Evolutionary conservation across 2,888 invertebrate species (phyloP).

Genomic region (Tanypteryx hageni): DNA sequence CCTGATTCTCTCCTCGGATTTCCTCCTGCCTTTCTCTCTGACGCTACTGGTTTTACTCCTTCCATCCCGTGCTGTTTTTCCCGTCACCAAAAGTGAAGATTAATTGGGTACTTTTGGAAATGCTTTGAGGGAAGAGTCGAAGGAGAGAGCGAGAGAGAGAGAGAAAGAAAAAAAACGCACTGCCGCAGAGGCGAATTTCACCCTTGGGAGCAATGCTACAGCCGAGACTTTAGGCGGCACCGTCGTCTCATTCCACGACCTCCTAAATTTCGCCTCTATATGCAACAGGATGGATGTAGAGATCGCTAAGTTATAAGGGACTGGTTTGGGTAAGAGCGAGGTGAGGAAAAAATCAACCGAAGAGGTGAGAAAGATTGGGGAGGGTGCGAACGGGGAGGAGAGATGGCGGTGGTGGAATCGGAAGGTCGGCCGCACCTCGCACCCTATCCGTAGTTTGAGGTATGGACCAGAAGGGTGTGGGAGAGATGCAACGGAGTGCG

Average conservation of each 20-base stretch:
- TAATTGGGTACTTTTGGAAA: neutral
- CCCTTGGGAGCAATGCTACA: too few species aligned
- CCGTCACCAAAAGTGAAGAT: neutral
- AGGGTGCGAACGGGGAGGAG: neutral
- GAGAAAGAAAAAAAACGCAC: neutral
- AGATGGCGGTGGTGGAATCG: too few species aligned
- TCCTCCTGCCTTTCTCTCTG: too few species aligned
- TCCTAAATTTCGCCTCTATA: too few species aligned
- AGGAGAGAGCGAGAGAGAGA: neutral
- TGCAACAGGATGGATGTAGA: too few species aligned
- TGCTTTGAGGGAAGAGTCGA: neutral
- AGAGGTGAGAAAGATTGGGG: neutral
- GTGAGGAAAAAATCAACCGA: neutral
- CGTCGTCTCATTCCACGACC: too few species aligned
- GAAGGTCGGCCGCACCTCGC: neutral
- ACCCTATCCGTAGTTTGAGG: neutral
- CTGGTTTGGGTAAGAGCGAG: too few species aligned
- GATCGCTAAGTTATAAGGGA: too few species aligned
- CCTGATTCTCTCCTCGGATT: too few species aligned
- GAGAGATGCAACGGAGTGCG: slow-evolving; percentile 7
- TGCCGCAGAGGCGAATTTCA: neutral
- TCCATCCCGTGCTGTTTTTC: neutral
- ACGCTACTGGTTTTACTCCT: neutral
- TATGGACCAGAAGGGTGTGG: neutral
- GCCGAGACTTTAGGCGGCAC: too few species aligned